A percentile compares a stretch with the other conserved stretches of the same genome.
phyloP scores from a whole-genome alignment of 2,888 invertebrate species.

The Eristalis tenax region DNA sequence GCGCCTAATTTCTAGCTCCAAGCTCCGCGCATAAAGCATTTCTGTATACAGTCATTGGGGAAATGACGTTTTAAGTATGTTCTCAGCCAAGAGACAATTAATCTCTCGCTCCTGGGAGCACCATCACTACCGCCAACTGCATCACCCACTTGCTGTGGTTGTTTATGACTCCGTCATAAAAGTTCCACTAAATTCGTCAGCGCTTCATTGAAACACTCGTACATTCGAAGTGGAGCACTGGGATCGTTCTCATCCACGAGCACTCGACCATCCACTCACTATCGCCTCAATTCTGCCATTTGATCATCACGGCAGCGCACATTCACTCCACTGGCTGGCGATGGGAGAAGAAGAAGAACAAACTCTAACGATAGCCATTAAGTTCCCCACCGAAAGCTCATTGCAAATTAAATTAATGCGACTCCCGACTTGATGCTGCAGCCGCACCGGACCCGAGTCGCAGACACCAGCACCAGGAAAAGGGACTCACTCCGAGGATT shows the following conservation, averaged over 20 bases:
- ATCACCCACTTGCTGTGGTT: too few species aligned
- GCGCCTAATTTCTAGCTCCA: too few species aligned
- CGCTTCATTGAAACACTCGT: conserved; percentile 47
- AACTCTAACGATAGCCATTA: conserved; percentile 57
- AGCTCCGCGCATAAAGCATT: too few species aligned
- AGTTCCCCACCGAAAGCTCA: conserved; percentile 66
- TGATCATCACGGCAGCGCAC: neutral
- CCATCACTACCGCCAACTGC: neutral
- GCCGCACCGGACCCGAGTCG: neutral
- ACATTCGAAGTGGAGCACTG: conserved; percentile 45
- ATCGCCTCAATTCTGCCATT: neutral
- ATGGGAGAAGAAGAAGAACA: neutral
- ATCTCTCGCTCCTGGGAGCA: neutral
- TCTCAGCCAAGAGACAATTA: too few species aligned
- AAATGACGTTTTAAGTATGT: too few species aligned
- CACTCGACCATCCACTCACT: neutral
- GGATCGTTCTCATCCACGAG: neutral
- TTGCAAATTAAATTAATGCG: conserved; percentile 74
- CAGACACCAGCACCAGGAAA: neutral
- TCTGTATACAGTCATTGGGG: too few species aligned
- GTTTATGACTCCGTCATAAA: conserved; percentile 8
- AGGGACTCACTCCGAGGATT: neutral
- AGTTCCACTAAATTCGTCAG: conserved; percentile 54
- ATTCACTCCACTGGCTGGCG: neutral
- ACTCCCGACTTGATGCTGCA: conserved; percentile 44